Evolutionary conservation across 2,797 vertebrate genomes (phyloP), one percentile per base, ranked within the genome.

Genomic region (Menidia menidia): DNA sequence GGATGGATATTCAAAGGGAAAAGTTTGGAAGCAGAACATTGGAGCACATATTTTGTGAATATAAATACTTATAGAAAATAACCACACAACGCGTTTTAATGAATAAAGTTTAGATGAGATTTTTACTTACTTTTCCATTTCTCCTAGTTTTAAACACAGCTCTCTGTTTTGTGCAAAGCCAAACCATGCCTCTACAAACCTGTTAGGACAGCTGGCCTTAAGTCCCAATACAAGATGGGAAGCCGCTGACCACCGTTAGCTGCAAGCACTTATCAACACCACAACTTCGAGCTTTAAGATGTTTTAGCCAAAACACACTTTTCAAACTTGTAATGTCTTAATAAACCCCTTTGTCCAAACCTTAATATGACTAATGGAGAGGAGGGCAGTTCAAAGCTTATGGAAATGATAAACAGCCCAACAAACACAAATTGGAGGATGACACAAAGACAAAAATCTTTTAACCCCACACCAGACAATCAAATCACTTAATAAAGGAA

Each of bases 261-360:
- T 62, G 42, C 31, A 44, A 58, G 41, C 13, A 9, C 25, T 61
- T 71, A 81, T 81, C 80, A 57, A 82, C 78, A 76, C 43, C 31
- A 56, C 43, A 56, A 48, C 41, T 30, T 33, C 64, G 51, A 35
- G 9, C 19, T 44, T 35, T 58, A 7, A 2, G 39, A 62, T n/a
- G 13, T 15, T 14, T 65, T 1, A 14, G 19, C n/a, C 32, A 35
- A 47, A 56, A 9, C 6, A 9, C 15, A 51, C 35, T 13, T 19
- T 39, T 19, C 13, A 62, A 18, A 62, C 50, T 33, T 15, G 43
- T 66, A 7, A 39, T 39, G 35, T 52, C 50, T 2, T 52, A 31
- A 52, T 52, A 52, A 52, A 52, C 19, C 5, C 30, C 14, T 52
- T 13, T 18, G 52, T 45, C 10, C 33, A 25, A 19, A 33, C 31